These are phyloP conservation scores for Sorex fumeus DNA, from an alignment of 2,113 vertebrate species.

Conservation along the genomic window DNA sequence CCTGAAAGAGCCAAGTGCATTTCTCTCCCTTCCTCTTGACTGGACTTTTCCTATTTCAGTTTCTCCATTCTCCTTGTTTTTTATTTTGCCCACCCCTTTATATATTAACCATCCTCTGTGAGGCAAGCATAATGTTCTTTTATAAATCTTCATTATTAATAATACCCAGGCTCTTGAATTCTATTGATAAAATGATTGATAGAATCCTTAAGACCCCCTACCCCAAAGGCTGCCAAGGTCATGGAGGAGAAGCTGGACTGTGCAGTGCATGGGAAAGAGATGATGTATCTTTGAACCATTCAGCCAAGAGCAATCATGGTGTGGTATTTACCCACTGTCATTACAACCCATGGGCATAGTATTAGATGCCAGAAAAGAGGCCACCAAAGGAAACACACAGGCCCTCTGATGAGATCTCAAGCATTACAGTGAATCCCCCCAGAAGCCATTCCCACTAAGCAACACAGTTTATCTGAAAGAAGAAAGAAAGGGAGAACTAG, in stretches of 20 bases:
- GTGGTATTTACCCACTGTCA: neutral
- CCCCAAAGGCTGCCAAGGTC: neutral
- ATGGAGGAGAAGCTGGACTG: neutral
- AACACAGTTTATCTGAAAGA: constrained; percentile 12
- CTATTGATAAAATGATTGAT: constrained; percentile 51
- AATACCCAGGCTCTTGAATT: neutral
- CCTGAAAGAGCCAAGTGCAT: neutral
- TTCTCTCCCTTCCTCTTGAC: neutral
- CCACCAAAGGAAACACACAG: neutral
- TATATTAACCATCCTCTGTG: neutral
- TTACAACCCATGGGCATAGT: neutral
- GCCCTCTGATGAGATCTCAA: neutral
- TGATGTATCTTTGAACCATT: neutral
- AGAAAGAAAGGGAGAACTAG: neutral
- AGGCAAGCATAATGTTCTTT: neutral
- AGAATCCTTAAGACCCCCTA: constrained; percentile 16
- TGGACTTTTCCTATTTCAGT: neutral
- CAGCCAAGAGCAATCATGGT: neutral
- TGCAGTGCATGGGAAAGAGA: neutral
- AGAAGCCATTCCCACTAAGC: neutral
- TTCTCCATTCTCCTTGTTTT: neutral
- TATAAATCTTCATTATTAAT: neutral
- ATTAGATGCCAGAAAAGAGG: neutral
- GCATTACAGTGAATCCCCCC: neutral
- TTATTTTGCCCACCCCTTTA: neutral